Conservation (phyloP, 2,888 invertebrate genomes). For the Azorinus chamasolen region DNA sequence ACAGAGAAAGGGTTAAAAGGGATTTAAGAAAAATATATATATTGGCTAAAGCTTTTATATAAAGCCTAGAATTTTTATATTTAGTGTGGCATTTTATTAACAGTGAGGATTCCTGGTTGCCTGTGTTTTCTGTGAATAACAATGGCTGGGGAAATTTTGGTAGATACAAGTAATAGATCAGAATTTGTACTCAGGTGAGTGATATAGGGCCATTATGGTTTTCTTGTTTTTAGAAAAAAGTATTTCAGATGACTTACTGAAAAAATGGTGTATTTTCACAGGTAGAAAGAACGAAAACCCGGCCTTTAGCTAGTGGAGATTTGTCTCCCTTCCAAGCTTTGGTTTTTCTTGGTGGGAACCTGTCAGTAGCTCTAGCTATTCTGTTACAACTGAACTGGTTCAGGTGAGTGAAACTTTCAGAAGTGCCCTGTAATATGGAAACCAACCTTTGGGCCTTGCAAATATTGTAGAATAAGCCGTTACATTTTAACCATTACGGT, state of each 20-base stretch:
- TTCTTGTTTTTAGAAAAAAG: neutral
- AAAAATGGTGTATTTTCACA: constrained; percentile 83
- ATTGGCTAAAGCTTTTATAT: too few relatives aligned
- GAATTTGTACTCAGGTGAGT: too few relatives aligned
- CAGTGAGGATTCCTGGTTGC: too few relatives aligned
- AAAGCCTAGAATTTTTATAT: too few relatives aligned
- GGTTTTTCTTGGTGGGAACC: constrained; percentile 93
- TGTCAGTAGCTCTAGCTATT: constrained; percentile 93
- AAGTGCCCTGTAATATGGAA: too few relatives aligned
- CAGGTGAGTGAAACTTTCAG: constrained; percentile 85
- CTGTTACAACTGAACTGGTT: constrained; percentile 97
- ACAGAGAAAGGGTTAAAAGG: too few relatives aligned
- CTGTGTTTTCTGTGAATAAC: too few relatives aligned
- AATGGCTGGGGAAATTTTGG: too few relatives aligned
- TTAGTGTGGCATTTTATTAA: too few relatives aligned
- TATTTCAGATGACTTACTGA: neutral
- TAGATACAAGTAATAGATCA: too few relatives aligned
- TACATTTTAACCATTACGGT: neutral
- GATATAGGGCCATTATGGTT: too few relatives aligned
- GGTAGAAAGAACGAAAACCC: constrained; percentile 93
- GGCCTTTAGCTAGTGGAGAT: constrained; percentile 95
- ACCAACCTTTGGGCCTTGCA: neutral
- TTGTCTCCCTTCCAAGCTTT: constrained; percentile 92
- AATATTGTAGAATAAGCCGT: neutral
- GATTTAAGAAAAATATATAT: too few relatives aligned